Evolutionary conservation across 2,888 invertebrate species (phyloP), one percentile per base, ranked within the genome.

Genomic region (Sclerodermus sp.): DNA sequence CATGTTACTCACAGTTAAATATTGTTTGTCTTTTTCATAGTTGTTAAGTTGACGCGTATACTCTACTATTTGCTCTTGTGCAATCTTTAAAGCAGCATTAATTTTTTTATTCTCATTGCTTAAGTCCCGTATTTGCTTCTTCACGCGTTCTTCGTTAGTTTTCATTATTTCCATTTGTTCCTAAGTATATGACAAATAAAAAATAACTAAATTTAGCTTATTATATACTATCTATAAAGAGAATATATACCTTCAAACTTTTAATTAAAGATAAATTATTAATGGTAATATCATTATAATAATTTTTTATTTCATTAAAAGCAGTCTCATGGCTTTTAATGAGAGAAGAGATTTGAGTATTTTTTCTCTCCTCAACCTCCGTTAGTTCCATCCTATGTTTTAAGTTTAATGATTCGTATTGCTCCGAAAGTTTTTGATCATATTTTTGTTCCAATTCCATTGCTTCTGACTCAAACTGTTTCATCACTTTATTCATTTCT

Each of bases 251-350:
- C 81, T 96, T 96, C 31, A 96, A 81, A 62, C 91, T 91, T 72
- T 90, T 90, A 51, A 96, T 96, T 1, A 96, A 81, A 0, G 93
- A 91, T 58, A 96, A 82, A 79, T 96, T 96, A 76, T 96, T 96
- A 12, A 94, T 81, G 0, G 94, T 94, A 45, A 96, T 95, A 67
- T 96, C 94, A 69, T 95, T 95, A 72, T 96, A 97, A 79, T 96
- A 96, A 77, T 90, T 91, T 76, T 95, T 96, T 80, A 96, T 88
- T 74, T 96, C 93, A 38, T 86, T 84, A 73, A 94, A 93, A 0
- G 92, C 89, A 63, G 85, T 85, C 57, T 93, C 93, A 70, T 97
- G 95, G 67, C 89, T 87, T 31, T 84, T 82, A 57, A 91, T 90
- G 52, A 96, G 79, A 34, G 88, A 88, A 9, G 87, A 85, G 3